phyloP scores from a whole-genome alignment of 2,113 vertebrate species.

The Megaceryle maxima region DNA sequence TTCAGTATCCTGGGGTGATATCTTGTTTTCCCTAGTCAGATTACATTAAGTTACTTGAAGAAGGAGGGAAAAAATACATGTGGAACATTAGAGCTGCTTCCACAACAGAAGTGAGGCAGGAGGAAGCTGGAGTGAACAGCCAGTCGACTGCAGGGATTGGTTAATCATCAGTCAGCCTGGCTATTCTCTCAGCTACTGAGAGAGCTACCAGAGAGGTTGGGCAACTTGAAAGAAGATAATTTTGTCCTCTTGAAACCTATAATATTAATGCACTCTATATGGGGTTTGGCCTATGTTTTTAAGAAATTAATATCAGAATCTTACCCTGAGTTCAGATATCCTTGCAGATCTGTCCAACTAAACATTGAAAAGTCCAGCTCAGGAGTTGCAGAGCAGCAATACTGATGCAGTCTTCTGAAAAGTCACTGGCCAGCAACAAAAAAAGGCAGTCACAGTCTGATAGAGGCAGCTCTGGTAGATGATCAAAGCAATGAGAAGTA shows the following conservation, averaged over 20 bases:
- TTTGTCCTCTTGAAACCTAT: background rate
- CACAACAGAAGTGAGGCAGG: background rate
- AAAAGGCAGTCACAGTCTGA: background rate
- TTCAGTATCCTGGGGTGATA: background rate
- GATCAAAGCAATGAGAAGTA: background rate
- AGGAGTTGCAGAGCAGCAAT: background rate
- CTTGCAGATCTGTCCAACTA: background rate
- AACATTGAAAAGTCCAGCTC: background rate
- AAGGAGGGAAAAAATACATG: accelerated
- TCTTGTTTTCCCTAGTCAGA: background rate
- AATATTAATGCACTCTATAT: background rate
- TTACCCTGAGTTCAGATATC: background rate
- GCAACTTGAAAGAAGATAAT: background rate
- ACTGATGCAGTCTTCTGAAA: background rate
- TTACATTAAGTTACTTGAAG: background rate
- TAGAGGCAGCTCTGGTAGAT: background rate
- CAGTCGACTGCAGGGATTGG: background rate
- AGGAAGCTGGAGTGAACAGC: background rate
- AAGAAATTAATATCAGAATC: background rate
- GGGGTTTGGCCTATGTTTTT: background rate
- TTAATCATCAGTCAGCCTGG: background rate
- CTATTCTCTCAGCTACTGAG: background rate
- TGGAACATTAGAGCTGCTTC: background rate
- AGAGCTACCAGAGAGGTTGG: background rate
- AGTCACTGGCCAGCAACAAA: background rate